phyloP scores from a whole-genome alignment of 1,140 invertebrate genomes.

The Centruroides vittatus region DNA sequence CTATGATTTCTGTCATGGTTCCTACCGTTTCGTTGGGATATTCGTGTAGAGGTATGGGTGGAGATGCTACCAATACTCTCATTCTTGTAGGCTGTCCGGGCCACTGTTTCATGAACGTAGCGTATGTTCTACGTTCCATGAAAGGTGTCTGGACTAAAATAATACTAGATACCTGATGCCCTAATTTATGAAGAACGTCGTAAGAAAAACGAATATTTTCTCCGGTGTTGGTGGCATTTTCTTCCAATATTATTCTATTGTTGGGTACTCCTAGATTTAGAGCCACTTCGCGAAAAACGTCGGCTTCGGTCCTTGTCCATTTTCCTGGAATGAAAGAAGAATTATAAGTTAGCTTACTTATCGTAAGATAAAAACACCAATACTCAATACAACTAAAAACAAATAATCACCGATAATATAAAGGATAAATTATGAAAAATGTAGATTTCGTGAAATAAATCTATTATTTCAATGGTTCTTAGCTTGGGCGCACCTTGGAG shows the following conservation, averaged over 20 bases:
- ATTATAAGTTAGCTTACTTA: too few species aligned
- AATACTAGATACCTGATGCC: not conserved
- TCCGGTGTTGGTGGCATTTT: constrained; percentile 4
- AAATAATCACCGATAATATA: too few species aligned
- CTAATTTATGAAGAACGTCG: not conserved
- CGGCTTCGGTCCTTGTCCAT: constrained; percentile 4
- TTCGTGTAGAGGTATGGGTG: not conserved
- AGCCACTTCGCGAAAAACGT: constrained; percentile 9
- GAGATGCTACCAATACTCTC: constrained; percentile 2
- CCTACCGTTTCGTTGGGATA: constrained; percentile 3
- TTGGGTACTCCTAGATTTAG: constrained; percentile 1
- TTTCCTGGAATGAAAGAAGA: not conserved
- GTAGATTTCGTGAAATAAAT: too few species aligned
- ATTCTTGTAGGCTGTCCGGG: not conserved
- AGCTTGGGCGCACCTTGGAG: too few species aligned
- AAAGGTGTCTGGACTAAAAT: constrained; percentile 8
- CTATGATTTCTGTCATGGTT: not conserved
- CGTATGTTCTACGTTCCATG: constrained; percentile 9
- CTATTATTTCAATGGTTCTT: too few species aligned
- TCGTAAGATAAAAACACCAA: too few species aligned
- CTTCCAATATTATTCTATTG: constrained; percentile 3
- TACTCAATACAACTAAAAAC: too few species aligned
- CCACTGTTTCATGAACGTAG: constrained; percentile 9
- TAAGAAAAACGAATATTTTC: constrained; percentile 4
- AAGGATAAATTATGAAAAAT: too few species aligned